Conservation (phyloP, 2,888 invertebrate species). For the Drosophila melanosoma region DNA sequence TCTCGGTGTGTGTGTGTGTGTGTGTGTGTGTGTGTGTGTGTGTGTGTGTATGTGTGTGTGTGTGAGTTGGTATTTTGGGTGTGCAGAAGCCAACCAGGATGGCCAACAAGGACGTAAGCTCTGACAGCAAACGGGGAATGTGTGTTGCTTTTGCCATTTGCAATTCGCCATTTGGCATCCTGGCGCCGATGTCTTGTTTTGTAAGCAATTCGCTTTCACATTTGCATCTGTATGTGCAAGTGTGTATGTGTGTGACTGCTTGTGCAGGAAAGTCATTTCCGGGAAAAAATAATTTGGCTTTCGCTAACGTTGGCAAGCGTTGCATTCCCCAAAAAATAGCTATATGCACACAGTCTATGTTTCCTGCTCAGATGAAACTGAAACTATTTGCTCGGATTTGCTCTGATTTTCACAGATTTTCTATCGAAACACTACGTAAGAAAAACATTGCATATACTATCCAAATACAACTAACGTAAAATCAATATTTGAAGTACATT, state of each 20-base stretch:
- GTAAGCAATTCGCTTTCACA: constrained; percentile 1
- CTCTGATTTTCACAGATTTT: not conserved
- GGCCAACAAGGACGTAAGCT: constrained; percentile 31
- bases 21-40: constrained; percentile 4
- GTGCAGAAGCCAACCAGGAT: constrained; percentile 15
- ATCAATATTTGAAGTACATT: not conserved
- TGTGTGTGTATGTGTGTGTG: constrained; percentile 8
- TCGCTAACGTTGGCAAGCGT: constrained; percentile 24
- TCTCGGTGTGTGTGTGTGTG: too few relatives aligned
- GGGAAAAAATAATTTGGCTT: constrained; percentile 48
- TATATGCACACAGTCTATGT: too few relatives aligned
- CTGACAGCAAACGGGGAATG: constrained; percentile 32
- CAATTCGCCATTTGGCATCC: constrained; percentile 14
- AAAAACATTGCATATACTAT: not conserved
- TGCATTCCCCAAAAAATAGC: constrained; percentile 25
- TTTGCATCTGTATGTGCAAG: not conserved
- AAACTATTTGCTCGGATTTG: constrained; percentile 30
- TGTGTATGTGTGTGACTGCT: not conserved
- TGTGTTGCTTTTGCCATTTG: constrained; percentile 11
- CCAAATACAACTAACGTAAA: not conserved
- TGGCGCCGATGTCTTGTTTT: constrained; percentile 36
- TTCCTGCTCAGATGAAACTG: constrained; percentile 11
- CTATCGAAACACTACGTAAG: not conserved
- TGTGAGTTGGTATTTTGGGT: not conserved
- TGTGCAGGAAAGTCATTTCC: constrained; percentile 45